Conservation (phyloP, 2,888 invertebrate species). For the Nemotelus nigrinus region DNA sequence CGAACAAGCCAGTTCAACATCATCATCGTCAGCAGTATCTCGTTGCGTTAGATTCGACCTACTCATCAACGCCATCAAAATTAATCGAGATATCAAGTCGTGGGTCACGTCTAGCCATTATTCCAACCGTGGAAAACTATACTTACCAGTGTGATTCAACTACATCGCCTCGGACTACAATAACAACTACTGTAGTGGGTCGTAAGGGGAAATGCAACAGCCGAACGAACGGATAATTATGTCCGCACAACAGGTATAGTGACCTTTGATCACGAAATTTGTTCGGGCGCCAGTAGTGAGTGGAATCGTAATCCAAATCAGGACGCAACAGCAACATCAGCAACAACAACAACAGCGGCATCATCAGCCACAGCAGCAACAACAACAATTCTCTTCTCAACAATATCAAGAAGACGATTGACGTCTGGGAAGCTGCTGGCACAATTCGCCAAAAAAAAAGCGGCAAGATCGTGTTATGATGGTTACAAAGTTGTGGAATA, state of each 20-base stretch:
- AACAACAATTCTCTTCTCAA: neutral
- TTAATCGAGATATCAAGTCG: too few relatives aligned
- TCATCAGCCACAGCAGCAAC: neutral
- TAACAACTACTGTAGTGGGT: too few relatives aligned
- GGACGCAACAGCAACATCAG: neutral
- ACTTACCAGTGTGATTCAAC: too few relatives aligned
- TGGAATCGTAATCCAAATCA: neutral
- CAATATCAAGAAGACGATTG: slow-evolving; percentile 30
- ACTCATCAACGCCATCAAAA: too few relatives aligned
- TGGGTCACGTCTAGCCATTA: too few relatives aligned
- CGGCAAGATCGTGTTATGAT: slow-evolving; percentile 59
- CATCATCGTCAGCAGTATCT: too few relatives aligned
- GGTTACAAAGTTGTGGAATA: slow-evolving; percentile 65
- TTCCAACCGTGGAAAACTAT: too few relatives aligned
- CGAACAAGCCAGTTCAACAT: too few relatives aligned
- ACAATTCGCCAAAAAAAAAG: slow-evolving; percentile 7
- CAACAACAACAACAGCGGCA: neutral
- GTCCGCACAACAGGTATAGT: slow-evolving; percentile 17
- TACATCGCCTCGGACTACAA: too few relatives aligned
- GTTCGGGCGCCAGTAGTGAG: neutral
- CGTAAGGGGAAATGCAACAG: neutral
- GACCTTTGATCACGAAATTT: slow-evolving; percentile 15
- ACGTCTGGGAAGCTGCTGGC: slow-evolving; percentile 26
- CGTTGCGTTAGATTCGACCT: too few relatives aligned
- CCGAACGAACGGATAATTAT: slow-evolving; percentile 24